Conservation (phyloP, 2,888 invertebrate genomes). For the Epirrhoe tristata region DNA sequence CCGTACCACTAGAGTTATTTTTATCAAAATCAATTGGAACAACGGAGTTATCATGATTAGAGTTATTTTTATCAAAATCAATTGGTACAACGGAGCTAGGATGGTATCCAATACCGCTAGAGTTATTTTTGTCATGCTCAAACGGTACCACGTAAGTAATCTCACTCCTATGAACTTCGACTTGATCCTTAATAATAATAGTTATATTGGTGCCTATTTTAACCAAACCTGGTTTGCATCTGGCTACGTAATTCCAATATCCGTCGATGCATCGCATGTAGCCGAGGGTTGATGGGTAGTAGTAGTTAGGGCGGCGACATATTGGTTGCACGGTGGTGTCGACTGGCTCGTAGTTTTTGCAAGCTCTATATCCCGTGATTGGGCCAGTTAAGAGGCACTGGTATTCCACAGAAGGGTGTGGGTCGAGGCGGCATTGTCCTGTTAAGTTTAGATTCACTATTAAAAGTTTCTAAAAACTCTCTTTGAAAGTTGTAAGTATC, state of each 20-base stretch:
- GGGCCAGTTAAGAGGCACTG: constrained; percentile 13
- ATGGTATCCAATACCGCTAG: no score
- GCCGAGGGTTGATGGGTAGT: constrained; percentile 14
- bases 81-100: no score
- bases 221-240: constrained; percentile 35
- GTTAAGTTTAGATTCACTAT: background rate
- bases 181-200: constrained; percentile 58
- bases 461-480: no score
- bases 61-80: no score
- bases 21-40: background rate
- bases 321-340: constrained; percentile 21
- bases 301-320: constrained; percentile 31
- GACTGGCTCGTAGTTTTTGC: constrained; percentile 22
- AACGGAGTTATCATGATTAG: constrained; percentile 10
- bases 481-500: constrained; percentile 40
- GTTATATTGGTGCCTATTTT: constrained; percentile 63
- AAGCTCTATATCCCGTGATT: constrained; percentile 9
- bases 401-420: constrained; percentile 31
- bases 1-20: background rate
- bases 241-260: constrained; percentile 31
- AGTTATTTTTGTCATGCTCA: background rate
- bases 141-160: constrained; percentile 27
- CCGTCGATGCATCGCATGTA: constrained; percentile 42
- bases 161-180: constrained; percentile 54
- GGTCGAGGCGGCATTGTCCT: constrained; percentile 27